Conservation (phyloP, 2,113 vertebrate genomes). For the Corythaixoides concolor region DNA sequence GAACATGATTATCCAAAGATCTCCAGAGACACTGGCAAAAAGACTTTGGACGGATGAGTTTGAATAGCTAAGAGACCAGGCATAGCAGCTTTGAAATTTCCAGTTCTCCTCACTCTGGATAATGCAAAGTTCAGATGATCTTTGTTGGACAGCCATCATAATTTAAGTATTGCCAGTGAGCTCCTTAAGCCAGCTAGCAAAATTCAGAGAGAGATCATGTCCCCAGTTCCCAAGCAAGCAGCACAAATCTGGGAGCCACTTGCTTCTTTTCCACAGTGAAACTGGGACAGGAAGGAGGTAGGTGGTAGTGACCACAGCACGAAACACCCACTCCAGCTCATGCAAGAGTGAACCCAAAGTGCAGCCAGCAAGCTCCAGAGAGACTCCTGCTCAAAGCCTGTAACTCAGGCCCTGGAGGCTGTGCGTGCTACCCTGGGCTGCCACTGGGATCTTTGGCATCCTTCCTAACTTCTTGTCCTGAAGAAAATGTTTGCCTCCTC, state of each 20-base stretch:
- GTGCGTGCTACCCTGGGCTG: neutral
- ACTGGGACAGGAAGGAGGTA: neutral
- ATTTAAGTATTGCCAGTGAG: neutral
- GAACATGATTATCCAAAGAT: neutral
- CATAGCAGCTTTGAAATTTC: constrained; percentile 19
- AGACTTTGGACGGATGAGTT: constrained; percentile 6
- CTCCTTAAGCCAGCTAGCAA: neutral
- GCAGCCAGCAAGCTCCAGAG: neutral
- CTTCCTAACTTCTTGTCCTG: neutral
- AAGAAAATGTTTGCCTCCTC: neutral
- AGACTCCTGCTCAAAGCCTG: neutral
- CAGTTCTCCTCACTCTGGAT: neutral
- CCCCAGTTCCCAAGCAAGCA: neutral
- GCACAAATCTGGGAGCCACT: neutral
- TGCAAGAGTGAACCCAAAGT: neutral
- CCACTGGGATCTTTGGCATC: neutral
- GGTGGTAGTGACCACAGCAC: neutral
- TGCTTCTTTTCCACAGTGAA: neutral
- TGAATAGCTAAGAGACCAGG: neutral
- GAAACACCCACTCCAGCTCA: neutral
- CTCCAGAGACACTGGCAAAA: neutral
- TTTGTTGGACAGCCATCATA: neutral
- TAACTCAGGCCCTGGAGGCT: neutral
- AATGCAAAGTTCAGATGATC: neutral
- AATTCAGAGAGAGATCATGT: neutral